A percentile compares a stretch with the other conserved stretches of the same genome.
phyloP scores from a whole-genome alignment of 1,140 invertebrate genomes.

The Drosophila nasuta region DNA sequence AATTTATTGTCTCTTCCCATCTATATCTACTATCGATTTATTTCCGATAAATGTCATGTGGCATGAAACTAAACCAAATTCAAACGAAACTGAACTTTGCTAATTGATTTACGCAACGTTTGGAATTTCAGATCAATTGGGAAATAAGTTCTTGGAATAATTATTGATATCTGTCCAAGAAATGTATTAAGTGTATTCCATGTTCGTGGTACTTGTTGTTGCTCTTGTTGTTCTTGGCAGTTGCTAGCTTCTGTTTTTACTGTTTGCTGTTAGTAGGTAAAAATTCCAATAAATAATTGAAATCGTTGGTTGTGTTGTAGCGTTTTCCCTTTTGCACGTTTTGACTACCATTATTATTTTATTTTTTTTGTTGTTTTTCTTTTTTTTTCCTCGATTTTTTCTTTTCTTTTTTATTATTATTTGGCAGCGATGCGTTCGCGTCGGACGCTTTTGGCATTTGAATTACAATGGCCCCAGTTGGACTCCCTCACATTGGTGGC shows the following conservation, averaged over 20 bases:
- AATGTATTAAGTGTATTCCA: slow-evolving; percentile 12
- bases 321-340: slow-evolving; percentile 36
- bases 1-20: too few relatives aligned
- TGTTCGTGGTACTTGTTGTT: slow-evolving; percentile 4
- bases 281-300: slow-evolving; percentile 83
- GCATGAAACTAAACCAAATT: not conserved
- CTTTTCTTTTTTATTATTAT: slow-evolving; percentile 49
- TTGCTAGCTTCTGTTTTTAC: slow-evolving; percentile 67
- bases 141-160: not conserved
- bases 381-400: slow-evolving; percentile 21
- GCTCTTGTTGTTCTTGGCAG: slow-evolving; percentile 24
- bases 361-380: slow-evolving; percentile 40
- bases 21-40: not conserved
- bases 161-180: not conserved
- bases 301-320: slow-evolving; percentile 70
- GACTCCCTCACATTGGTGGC: not conserved
- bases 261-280: slow-evolving; percentile 81
- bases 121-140: not conserved
- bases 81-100: not conserved
- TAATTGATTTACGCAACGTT: not conserved
- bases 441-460: slow-evolving; percentile 58
- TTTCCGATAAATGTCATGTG: too few relatives aligned
- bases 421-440: slow-evolving; percentile 40
- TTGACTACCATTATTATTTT: slow-evolving; percentile 56
- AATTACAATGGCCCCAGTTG: slow-evolving; percentile 47